Conservation (phyloP, 2,888 invertebrate genomes). For the Leptinotarsa peninsularis region DNA sequence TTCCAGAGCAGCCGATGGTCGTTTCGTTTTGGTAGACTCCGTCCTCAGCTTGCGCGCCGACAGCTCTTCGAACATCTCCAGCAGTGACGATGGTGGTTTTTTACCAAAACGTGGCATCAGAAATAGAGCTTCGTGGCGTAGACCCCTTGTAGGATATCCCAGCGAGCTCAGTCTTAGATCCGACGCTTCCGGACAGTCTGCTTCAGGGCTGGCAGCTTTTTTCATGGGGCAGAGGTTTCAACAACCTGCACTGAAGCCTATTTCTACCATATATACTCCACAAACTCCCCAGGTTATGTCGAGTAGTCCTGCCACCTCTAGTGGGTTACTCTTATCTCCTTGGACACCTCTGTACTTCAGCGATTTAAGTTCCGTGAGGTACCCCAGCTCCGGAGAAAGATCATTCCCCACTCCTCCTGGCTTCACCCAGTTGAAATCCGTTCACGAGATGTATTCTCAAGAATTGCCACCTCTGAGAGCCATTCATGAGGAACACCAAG, state of each 20-base stretch:
- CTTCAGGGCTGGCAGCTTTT: slow-evolving; percentile 60
- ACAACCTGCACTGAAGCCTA: slow-evolving; percentile 56
- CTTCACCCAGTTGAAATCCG: slow-evolving; percentile 73
- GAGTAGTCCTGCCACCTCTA: slow-evolving; percentile 76
- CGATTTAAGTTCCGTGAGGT: slow-evolving; percentile 88
- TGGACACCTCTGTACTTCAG: slow-evolving; percentile 85
- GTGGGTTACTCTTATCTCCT: slow-evolving; percentile 71
- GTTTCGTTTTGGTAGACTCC: slow-evolving; percentile 75
- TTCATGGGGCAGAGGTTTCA: slow-evolving; percentile 50
- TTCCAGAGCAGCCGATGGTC: slow-evolving; percentile 80
- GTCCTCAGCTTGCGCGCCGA: slow-evolving; percentile 69
- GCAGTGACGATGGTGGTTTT: slow-evolving; percentile 88
- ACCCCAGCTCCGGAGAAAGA: slow-evolving; percentile 78
- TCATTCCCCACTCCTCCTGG: slow-evolving; percentile 83
- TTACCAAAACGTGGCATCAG: slow-evolving; percentile 71
- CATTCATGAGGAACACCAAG: slow-evolving; percentile 78
- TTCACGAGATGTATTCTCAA: slow-evolving; percentile 78
- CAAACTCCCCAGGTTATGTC: slow-evolving; percentile 72
- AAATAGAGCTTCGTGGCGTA: slow-evolving; percentile 74
- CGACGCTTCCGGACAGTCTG: slow-evolving; percentile 71
- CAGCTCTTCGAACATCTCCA: slow-evolving; percentile 70
- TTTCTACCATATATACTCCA: slow-evolving; percentile 64
- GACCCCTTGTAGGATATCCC: slow-evolving; percentile 74
- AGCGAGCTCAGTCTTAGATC: slow-evolving; percentile 75
- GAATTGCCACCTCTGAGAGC: slow-evolving; percentile 79